phyloP scores from a whole-genome alignment of 2,113 vertebrate genomes.

The Chloroceryle aenea region DNA sequence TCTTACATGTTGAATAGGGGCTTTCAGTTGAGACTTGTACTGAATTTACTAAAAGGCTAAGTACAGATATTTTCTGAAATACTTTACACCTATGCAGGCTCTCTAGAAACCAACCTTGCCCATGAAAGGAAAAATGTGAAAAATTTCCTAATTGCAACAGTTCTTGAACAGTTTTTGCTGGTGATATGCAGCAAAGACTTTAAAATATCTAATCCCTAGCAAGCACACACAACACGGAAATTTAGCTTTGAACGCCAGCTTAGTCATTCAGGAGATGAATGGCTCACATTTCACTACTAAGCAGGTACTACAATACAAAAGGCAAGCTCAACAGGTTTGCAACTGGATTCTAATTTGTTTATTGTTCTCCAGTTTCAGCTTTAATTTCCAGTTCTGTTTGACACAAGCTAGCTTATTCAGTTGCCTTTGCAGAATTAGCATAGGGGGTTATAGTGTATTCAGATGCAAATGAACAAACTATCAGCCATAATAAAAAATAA shows the following conservation, averaged over 20 bases:
- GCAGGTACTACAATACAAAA: conserved; percentile 60
- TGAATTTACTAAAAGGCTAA: neutral
- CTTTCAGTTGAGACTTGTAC: neutral
- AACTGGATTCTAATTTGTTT: conserved; percentile 40
- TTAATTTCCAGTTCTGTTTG: conserved; percentile 35
- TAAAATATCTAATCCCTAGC: neutral
- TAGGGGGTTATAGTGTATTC: neutral
- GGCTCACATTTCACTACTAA: conserved; percentile 52
- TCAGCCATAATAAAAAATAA: neutral
- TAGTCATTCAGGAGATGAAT: conserved; percentile 51
- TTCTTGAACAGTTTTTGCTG: neutral
- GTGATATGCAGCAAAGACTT: neutral
- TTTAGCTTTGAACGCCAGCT: conserved; percentile 8
- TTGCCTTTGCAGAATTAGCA: neutral
- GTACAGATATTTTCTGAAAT: neutral
- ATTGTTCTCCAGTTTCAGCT: conserved; percentile 40
- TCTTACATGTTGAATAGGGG: no score
- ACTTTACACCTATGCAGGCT: neutral
- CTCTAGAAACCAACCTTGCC: neutral
- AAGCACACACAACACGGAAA: neutral
- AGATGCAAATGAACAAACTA: neutral
- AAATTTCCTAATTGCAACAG: neutral
- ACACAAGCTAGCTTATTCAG: neutral
- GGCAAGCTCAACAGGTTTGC: conserved; percentile 59
- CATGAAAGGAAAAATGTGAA: rapidly evolving